Evolutionary conservation across 2,888 invertebrate species (phyloP).

Genomic region (Eristalinus sepulchralis): DNA sequence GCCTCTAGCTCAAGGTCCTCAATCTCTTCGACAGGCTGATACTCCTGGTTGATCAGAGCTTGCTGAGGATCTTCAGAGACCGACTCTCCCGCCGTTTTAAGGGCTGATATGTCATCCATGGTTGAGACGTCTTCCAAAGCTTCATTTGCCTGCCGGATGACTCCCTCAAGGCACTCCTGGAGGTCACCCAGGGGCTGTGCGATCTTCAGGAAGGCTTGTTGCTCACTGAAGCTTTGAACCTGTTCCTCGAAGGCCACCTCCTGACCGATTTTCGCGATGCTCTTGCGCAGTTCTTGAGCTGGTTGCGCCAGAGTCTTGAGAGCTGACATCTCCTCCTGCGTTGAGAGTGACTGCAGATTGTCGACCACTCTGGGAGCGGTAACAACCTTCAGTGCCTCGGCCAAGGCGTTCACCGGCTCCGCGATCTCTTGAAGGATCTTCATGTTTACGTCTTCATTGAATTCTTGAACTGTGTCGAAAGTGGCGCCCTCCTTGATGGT

Average conservation of each 20-base stretch:
- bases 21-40: conserved; percentile 44
- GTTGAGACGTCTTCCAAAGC: conserved; percentile 77
- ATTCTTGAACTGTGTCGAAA: conserved; percentile 61
- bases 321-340: conserved; percentile 51
- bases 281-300: conserved; percentile 73
- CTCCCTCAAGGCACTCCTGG: conserved; percentile 74
- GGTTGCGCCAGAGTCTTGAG: conserved; percentile 70
- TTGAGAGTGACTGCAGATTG: conserved; percentile 74
- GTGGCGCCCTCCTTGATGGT: conserved; percentile 75
- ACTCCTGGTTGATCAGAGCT: conserved; percentile 13
- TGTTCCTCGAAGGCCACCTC: conserved; percentile 67
- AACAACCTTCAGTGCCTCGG: conserved; percentile 69
- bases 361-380: conserved; percentile 80
- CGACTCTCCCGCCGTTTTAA: conserved; percentile 83
- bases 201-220: conserved; percentile 72
- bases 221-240: conserved; percentile 49
- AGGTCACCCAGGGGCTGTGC: conserved; percentile 77
- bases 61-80: conserved; percentile 73
- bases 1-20: conserved; percentile 49
- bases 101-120: conserved; percentile 83
- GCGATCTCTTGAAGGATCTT: conserved; percentile 74
- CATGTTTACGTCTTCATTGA: conserved; percentile 52
- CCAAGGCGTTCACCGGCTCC: conserved; percentile 72
- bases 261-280: conserved; percentile 72
- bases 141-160: conserved; percentile 46